These are phyloP conservation scores for Plumapathes pennacea DNA, from an alignment of 92 coral and sea anemone genomes.

Conservation along the genomic window DNA sequence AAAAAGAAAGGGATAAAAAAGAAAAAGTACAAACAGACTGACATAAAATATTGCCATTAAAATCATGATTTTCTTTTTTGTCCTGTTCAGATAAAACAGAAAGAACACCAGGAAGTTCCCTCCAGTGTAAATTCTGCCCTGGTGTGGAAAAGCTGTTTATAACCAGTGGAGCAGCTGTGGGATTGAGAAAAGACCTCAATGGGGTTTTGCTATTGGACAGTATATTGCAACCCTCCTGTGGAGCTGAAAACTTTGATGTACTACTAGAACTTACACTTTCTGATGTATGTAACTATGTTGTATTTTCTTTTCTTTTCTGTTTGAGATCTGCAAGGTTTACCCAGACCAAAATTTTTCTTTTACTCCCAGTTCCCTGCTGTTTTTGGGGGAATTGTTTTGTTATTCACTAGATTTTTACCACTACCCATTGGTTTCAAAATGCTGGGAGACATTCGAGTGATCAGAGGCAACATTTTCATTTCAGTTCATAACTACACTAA, in stretches of 20 bases:
- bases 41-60: neutral
- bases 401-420: neutral
- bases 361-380: too few species aligned
- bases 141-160: slow-evolving; percentile 88
- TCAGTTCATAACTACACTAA: too few species aligned
- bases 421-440: neutral
- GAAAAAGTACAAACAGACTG: too few species aligned
- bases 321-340: too few species aligned
- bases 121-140: slow-evolving; percentile 83
- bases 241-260: slow-evolving; percentile 54
- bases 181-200: slow-evolving; percentile 91
- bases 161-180: slow-evolving; percentile 75
- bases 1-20: too few species aligned
- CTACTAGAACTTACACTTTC: slow-evolving; percentile 74
- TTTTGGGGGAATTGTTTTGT: neutral
- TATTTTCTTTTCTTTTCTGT: too few species aligned
- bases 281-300: slow-evolving; percentile 65
- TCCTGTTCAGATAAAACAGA: neutral
- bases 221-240: slow-evolving; percentile 76
- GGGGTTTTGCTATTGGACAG: slow-evolving; percentile 92
- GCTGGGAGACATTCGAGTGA: too few species aligned
- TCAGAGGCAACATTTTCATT: too few species aligned
- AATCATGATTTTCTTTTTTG: neutral
- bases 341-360: too few species aligned
- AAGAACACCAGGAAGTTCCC: slow-evolving; percentile 7